These are phyloP conservation scores for Mesembrinibis cayennensis DNA, from an alignment of 2,113 vertebrate species.

Conservation along the genomic window DNA sequence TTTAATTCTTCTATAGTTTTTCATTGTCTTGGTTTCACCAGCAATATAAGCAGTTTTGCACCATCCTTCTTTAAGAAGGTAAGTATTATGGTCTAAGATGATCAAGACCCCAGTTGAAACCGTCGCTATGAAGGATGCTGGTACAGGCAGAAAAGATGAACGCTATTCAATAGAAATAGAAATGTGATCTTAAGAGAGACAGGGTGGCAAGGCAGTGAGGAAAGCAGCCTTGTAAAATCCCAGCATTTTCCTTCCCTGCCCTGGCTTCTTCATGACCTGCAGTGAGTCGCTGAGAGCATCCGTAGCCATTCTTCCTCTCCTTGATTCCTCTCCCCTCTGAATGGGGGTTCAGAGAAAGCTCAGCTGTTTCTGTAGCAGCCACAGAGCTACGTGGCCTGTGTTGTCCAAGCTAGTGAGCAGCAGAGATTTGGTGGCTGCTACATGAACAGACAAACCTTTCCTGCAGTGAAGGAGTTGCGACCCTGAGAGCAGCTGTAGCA, in stretches of 20 bases:
- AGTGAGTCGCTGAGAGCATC: background rate
- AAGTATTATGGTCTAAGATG: background rate
- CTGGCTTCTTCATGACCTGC: background rate
- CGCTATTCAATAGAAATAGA: background rate
- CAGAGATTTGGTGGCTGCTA: background rate
- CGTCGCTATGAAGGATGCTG: background rate
- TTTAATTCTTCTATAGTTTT: background rate
- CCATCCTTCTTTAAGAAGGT: background rate
- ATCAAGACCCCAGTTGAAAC: background rate
- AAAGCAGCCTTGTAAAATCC: background rate
- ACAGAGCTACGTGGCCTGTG: background rate
- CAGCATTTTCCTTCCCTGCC: background rate
- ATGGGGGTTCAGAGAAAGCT: background rate
- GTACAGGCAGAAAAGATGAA: background rate
- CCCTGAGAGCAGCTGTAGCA: background rate
- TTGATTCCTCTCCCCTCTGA: background rate
- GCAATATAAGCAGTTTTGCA: background rate
- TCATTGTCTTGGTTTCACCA: background rate
- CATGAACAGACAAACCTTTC: background rate
- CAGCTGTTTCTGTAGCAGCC: background rate
- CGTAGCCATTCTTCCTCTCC: background rate
- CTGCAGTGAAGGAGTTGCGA: background rate
- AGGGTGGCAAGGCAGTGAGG: background rate
- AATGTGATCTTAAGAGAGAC: background rate
- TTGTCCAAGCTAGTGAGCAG: background rate